Evolutionary conservation across 2,113 vertebrate species (phyloP).

Genomic region (Megalops atlanticus): DNA sequence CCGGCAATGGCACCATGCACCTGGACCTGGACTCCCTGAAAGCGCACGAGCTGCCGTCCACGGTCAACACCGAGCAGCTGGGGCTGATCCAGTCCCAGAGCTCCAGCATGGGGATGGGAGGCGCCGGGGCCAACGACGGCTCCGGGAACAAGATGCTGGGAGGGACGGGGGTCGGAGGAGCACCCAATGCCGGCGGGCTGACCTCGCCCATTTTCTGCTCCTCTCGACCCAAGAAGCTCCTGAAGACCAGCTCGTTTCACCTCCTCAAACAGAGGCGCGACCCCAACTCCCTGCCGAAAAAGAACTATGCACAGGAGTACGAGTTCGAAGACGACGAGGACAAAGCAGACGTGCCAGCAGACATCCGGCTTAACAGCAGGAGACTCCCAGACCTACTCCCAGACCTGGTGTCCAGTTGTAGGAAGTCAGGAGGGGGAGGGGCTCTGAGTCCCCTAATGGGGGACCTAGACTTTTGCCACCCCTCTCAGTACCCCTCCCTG

Average conservation of each 20-base stretch:
- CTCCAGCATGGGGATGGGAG: slow-evolving; percentile 53
- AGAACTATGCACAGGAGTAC: slow-evolving; percentile 87
- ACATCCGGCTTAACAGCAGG: slow-evolving; percentile 87
- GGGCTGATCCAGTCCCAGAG: slow-evolving; percentile 84
- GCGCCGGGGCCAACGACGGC: slow-evolving; percentile 46
- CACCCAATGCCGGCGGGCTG: slow-evolving; percentile 53
- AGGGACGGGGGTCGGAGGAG: slow-evolving; percentile 45
- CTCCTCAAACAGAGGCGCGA: slow-evolving; percentile 83
- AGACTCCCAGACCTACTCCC: slow-evolving; percentile 80
- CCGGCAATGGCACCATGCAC: slow-evolving; percentile 65
- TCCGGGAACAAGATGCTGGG: slow-evolving; percentile 65
- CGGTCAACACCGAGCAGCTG: slow-evolving; percentile 87
- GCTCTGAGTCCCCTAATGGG: slow-evolving; percentile 80
- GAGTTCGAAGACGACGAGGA: slow-evolving; percentile 90
- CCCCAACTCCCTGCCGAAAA: slow-evolving; percentile 68
- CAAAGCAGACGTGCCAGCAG: slow-evolving; percentile 83
- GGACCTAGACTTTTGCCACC: slow-evolving; percentile 83
- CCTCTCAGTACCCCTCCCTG: slow-evolving; percentile 68
- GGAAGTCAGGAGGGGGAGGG: slow-evolving; percentile 59
- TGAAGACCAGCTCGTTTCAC: slow-evolving; percentile 88
- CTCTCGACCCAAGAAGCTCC: slow-evolving; percentile 86
- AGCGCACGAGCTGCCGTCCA: slow-evolving; percentile 81
- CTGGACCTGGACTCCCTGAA: slow-evolving; percentile 78
- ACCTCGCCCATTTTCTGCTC: slow-evolving; percentile 84
- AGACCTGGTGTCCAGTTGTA: slow-evolving; percentile 88